Base-by-base conservation (phyloP, 2,888 invertebrate genomes). In the Pinctada fucata region DNA sequence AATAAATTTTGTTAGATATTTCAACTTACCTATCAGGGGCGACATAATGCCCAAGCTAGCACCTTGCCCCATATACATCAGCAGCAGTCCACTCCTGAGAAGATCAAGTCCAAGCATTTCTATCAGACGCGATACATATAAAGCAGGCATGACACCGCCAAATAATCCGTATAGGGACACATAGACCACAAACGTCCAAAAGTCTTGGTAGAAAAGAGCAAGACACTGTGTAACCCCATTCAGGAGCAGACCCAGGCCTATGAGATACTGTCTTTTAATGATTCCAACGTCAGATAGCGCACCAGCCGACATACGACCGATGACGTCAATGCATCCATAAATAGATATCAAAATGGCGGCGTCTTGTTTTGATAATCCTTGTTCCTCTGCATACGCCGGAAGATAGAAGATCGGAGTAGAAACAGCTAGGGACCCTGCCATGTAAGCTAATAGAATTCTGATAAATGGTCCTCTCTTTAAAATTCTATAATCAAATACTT, bases 91-190 rank as follows among this genome's bases (percentile, higher is more conserved):
- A 92, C 97, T 97, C 5, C 97, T 98, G 75, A 98, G 94, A 89
- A 95, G 96, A 84, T 97, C 97, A 85, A 98, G 93, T 31, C 98
- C 98, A 77, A 98, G 94, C 69, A 98, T 94, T 93, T 98, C 98
- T 31, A 98, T 97, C 79, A 98, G 94, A 84, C 98, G 97, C 75
- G 98, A 97, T 48, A 97, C 97, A 3, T 97, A 98, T 66, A 98
- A 94, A 10, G 97, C 97, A 67, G 98, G 97, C 92, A 97, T 98
- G 81, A 97, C 97, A 83, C 98, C 93, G 92, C 86, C 16, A 84
- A 84, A 78, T 51, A 77, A 68, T 31, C 77, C 75, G 16, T 72
- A 58, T 1, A 78, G 3, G 3, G 70, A 47, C 2, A 68, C 67
- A 71, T 75, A 74, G 2, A 80, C 6, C 3, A 80, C 47, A 50